phyloP scores from a whole-genome alignment of 2,888 invertebrate species.

The Leucophora obtusa region DNA sequence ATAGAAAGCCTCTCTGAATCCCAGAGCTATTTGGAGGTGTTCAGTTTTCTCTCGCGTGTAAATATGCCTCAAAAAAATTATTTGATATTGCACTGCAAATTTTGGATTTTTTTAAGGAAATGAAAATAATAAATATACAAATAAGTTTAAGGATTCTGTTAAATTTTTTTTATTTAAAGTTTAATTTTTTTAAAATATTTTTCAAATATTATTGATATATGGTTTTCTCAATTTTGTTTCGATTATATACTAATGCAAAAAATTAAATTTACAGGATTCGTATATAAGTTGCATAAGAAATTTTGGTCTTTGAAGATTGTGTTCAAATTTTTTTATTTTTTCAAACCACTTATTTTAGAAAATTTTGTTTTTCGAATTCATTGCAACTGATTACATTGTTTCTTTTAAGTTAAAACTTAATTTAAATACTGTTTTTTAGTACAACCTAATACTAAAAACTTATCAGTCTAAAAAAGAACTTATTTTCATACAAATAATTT shows the following conservation, averaged over 20 bases:
- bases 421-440: conserved; percentile 64
- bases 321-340: conserved; percentile 14
- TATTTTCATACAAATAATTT: conserved; percentile 24
- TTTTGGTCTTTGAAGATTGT: conserved; percentile 4
- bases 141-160: neutral
- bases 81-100: conserved; percentile 6
- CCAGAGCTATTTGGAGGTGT: too few species aligned
- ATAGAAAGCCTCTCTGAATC: too few species aligned
- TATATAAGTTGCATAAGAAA: conserved; percentile 5
- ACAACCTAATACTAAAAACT: conserved; percentile 56
- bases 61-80: too few species aligned
- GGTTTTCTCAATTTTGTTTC: conserved; percentile 9
- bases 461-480: conserved; percentile 35
- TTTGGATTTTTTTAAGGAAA: neutral
- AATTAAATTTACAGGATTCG: conserved; percentile 30
- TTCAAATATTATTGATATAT: conserved; percentile 52
- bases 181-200: conserved; percentile 42
- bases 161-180: conserved; percentile 10
- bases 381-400: conserved; percentile 3
- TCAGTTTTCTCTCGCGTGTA: too few species aligned
- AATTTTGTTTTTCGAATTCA: conserved; percentile 8
- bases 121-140: conserved; percentile 2
- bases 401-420: conserved; percentile 51
- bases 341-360: conserved; percentile 17
- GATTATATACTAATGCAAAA: conserved; percentile 12